Evolutionary conservation across 2,113 vertebrate species (phyloP).

Genomic region (Madoqua kirkii): DNA sequence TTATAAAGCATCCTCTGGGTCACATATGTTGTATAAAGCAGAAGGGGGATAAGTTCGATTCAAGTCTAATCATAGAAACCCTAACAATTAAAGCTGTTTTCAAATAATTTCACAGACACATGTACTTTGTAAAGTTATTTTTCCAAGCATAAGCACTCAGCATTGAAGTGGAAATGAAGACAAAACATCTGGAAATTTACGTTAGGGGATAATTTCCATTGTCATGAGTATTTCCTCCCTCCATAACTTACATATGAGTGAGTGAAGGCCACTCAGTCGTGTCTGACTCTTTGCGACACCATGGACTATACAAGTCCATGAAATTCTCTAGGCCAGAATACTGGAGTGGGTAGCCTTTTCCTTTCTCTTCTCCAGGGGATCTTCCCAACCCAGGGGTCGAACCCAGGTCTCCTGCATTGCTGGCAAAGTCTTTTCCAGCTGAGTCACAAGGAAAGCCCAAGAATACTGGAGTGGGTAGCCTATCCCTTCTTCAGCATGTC

Average conservation of each 20-base stretch:
- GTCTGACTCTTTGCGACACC: not conserved
- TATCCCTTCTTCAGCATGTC: not conserved
- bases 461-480: not conserved
- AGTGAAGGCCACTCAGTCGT: not conserved
- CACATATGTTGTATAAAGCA: not conserved
- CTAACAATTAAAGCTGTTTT: conserved; percentile 18
- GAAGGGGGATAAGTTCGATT: not conserved
- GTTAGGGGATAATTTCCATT: not conserved
- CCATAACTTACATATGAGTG: not conserved
- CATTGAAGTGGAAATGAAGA: conserved; percentile 9
- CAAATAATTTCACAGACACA: conserved; percentile 20
- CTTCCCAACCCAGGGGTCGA: not conserved
- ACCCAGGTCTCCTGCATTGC: not conserved
- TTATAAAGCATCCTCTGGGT: conserved; percentile 13
- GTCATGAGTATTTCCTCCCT: not conserved
- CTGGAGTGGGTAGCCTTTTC: not conserved
- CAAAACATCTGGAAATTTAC: not conserved
- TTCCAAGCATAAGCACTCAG: not conserved
- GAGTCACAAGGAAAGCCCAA: not conserved
- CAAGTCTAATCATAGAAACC: not conserved
- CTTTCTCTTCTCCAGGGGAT: not conserved
- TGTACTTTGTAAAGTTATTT: not conserved
- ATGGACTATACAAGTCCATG: not conserved
- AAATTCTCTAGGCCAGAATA: not conserved
- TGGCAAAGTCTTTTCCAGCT: not conserved